These are phyloP conservation scores for Jordanella pulchra DNA, from an alignment of 2,797 vertebrate species.

Conservation along the genomic window DNA sequence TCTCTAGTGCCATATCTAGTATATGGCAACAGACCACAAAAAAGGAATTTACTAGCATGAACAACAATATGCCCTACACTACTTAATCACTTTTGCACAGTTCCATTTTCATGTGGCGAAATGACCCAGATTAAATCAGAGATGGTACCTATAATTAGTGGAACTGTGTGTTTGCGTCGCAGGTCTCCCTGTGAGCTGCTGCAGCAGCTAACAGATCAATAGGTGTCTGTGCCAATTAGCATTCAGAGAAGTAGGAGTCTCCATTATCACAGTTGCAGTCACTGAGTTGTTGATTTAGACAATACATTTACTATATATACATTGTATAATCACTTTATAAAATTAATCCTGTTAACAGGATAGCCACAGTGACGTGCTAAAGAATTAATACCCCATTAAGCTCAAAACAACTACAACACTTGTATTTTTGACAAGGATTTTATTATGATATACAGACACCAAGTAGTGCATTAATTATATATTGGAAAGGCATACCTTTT, in stretches of 20 bases:
- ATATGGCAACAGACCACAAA: constrained; percentile 5
- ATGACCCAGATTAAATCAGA: constrained; percentile 29
- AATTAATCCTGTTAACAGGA: background rate
- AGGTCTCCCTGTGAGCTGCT: constrained; percentile 4
- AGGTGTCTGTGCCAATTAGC: constrained; percentile 8
- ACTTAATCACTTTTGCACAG: constrained; percentile 17
- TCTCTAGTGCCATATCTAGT: background rate
- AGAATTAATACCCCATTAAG: background rate
- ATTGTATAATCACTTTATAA: no score
- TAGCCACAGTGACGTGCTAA: background rate
- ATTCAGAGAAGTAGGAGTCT: constrained; percentile 1
- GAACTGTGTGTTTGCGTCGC: constrained; percentile 9
- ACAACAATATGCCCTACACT: constrained; percentile 26
- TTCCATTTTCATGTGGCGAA: constrained; percentile 20
- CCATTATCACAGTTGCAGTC: background rate
- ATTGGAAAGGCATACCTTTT: background rate
- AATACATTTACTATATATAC: background rate
- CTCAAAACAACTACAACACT: background rate
- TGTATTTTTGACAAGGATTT: background rate
- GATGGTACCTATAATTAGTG: constrained; percentile 11
- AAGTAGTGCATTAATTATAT: background rate
- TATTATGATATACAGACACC: background rate
- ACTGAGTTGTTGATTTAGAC: background rate
- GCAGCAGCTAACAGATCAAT: constrained; percentile 15
- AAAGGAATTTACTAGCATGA: constrained; percentile 4